These are phyloP conservation scores for Poeciliopsis turrubarensis DNA, from an alignment of 2,113 vertebrate genomes.

Conservation along the genomic window DNA sequence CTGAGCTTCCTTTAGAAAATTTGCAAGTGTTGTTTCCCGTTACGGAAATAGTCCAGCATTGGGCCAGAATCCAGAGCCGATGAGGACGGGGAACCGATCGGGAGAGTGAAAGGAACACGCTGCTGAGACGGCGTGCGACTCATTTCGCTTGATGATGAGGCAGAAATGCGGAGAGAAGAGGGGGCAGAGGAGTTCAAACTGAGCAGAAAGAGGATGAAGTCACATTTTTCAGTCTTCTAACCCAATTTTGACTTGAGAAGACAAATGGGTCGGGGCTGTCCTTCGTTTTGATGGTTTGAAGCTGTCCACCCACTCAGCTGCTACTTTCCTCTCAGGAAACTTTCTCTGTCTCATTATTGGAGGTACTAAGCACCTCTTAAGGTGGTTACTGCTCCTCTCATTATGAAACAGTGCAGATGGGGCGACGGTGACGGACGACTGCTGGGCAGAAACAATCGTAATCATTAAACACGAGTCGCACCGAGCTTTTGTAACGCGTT, in stretches of 20 bases:
- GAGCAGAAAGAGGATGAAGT: conserved; percentile 5
- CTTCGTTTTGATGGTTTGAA: conserved; percentile 48
- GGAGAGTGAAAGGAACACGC: conserved; percentile 5
- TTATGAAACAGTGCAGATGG: conserved; percentile 23
- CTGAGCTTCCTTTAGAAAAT: conserved; percentile 53
- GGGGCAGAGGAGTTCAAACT: background rate
- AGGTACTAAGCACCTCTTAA: conserved; percentile 50
- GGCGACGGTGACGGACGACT: background rate
- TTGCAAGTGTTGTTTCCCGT: conserved; percentile 35
- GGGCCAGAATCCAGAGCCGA: conserved; percentile 10
- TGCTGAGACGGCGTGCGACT: conserved; percentile 26
- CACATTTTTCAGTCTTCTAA: conserved; percentile 20
- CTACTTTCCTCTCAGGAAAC: conserved; percentile 18
- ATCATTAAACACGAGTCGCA: conserved; percentile 51
- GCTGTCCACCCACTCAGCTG: conserved; percentile 23
- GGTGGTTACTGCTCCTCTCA: conserved; percentile 45
- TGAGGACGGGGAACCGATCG: background rate
- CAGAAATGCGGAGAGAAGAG: background rate
- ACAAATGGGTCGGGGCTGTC: conserved; percentile 28
- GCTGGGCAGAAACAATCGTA: conserved; percentile 19
- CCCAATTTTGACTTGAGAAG: background rate
- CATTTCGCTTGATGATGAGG: conserved; percentile 35
- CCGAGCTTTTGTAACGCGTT: conserved; percentile 66
- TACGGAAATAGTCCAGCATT: conserved; percentile 48
- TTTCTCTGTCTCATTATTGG: conserved; percentile 35